Evolutionary conservation across 1,140 invertebrate species (phyloP).

Genomic region (Drosophila insularis): DNA sequence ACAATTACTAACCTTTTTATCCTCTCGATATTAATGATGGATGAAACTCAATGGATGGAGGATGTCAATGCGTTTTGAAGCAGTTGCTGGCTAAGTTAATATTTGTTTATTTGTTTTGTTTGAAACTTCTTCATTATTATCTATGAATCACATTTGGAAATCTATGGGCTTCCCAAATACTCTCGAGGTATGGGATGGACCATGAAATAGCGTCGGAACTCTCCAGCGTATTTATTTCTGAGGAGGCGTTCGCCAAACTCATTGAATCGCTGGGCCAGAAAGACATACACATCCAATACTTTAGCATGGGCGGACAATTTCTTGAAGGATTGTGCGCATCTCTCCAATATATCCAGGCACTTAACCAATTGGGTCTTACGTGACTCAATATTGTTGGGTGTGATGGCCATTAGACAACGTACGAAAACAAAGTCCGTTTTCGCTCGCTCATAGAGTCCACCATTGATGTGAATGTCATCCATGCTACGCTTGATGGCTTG

Average conservation of each 20-base stretch:
- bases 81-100: neutral
- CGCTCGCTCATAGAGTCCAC: constrained; percentile 90
- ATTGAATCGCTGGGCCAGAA: constrained; percentile 87
- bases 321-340: constrained; percentile 87
- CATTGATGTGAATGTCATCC: constrained; percentile 89
- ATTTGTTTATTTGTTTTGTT: neutral
- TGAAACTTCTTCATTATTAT: neutral
- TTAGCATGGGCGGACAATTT: constrained; percentile 89
- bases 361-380: constrained; percentile 85
- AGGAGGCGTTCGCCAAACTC: constrained; percentile 86
- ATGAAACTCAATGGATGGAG: too few relatives aligned
- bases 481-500: constrained; percentile 88
- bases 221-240: constrained; percentile 89
- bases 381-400: constrained; percentile 78
- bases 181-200: constrained; percentile 84
- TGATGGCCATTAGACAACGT: constrained; percentile 87
- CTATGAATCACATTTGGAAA: neutral
- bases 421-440: constrained; percentile 84
- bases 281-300: constrained; percentile 86
- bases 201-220: constrained; percentile 87
- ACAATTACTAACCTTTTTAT: too few relatives aligned
- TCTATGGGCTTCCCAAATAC: constrained; percentile 68
- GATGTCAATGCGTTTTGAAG: too few relatives aligned
- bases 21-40: too few relatives aligned
- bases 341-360: constrained; percentile 86